Base-by-base conservation (phyloP, 2,888 invertebrate genomes). In the Drosophila niveifrons region DNA sequence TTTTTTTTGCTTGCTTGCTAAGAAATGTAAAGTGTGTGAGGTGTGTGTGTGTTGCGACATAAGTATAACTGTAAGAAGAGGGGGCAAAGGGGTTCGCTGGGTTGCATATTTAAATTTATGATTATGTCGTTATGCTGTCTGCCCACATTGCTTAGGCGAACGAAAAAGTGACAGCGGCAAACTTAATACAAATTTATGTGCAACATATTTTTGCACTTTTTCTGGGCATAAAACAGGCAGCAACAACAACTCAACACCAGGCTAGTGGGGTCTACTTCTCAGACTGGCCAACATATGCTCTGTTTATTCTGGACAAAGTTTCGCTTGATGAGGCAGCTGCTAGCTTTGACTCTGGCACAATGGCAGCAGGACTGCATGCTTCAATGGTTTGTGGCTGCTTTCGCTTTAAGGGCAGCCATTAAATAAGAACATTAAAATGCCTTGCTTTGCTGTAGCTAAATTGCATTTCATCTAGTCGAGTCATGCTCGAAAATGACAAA, bases 111-210 rank as follows among this genome's bases (percentile, higher is more conserved):
- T 90, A 89, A 90, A 90, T 90, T 90, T 90, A 90, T 90, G 90
- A 90, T 90, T 90, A 84, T 90, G 89, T 89, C 88, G 88, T 83
- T 83, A 80, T 80, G 84, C 82, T 84, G 85, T 86, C 88, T 80
- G 85, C 86, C 78, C 83, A 66, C 83, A 82, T 77, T 88, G 82
- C 88, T 85, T 75, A 64, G 76, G 75, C 72, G 79, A 75, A 72
- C 68, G 72, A 78, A 83, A 83, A 83, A 83, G 72, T 85, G 85
- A 85, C 85, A 84, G 80, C 76, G 75, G 77, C 78, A 86, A 90
- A 85, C 89, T 88, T 90, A 90, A 90, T 90, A 88, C 89, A 84
- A 90, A 90, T 90, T 90, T 90, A 90, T 90, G 90, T 88, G 82
- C 90, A 85, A 86, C 90, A 90, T 87, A 90, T 90, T 90, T 90